Conservation (phyloP, 2,888 invertebrate species). For the Sympetrum striolatum region DNA sequence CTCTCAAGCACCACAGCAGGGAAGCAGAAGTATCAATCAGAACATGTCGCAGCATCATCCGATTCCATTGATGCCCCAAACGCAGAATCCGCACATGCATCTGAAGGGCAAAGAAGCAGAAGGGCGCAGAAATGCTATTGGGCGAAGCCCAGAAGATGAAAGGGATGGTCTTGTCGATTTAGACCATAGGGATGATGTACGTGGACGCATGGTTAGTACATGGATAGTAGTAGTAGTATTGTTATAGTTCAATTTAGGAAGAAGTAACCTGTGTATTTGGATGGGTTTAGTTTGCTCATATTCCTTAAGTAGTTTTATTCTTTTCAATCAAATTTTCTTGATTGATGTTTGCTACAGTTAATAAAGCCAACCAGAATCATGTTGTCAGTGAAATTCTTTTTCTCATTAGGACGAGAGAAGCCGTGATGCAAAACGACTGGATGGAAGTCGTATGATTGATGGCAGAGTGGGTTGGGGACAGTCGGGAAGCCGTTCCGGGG, state of each 20-base stretch:
- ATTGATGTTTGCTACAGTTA: not conserved
- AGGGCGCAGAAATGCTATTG: not conserved
- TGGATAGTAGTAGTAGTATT: too few relatives aligned
- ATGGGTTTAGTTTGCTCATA: too few relatives aligned
- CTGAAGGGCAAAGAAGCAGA: conserved; percentile 17
- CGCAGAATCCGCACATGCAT: not conserved
- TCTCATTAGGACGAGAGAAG: not conserved
- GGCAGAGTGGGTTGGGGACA: conserved; percentile 36
- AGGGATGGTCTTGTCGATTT: conserved; percentile 29
- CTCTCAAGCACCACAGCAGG: not conserved
- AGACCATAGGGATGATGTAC: conserved; percentile 16
- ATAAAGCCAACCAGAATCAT: not conserved
- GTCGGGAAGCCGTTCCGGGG: not conserved
- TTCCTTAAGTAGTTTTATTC: too few relatives aligned
- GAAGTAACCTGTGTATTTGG: too few relatives aligned
- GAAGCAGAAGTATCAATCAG: not conserved
- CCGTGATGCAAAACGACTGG: not conserved
- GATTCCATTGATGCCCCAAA: not conserved
- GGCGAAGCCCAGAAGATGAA: conserved; percentile 23
- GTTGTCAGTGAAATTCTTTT: not conserved
- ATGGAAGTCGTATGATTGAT: conserved; percentile 10
- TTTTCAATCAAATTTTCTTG: too few relatives aligned
- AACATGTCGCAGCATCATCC: conserved; percentile 1
- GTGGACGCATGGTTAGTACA: not conserved
- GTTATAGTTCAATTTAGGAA: too few relatives aligned